Evolutionary conservation across 2,113 vertebrate species (phyloP).

Genomic region (Clupea harengus): DNA sequence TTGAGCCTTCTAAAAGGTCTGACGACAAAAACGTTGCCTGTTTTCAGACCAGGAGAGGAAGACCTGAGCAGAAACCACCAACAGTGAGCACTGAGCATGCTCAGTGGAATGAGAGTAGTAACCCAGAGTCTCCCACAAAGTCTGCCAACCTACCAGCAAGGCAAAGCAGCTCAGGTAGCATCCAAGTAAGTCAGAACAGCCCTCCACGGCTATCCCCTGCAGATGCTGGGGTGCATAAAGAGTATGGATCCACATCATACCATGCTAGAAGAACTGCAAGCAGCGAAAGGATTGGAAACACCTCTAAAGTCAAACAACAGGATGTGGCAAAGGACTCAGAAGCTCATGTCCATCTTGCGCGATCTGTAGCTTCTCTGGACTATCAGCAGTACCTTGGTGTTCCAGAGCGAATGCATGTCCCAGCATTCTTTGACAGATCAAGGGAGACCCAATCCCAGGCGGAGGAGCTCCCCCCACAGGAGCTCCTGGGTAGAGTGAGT

Average conservation of each 20-base stretch:
- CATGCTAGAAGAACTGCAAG: conserved; percentile 26
- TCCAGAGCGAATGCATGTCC: conserved; percentile 41
- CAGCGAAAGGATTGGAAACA: not conserved
- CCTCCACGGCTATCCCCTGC: not conserved
- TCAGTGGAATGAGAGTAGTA: not conserved
- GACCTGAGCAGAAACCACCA: not conserved
- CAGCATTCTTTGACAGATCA: conserved; percentile 33
- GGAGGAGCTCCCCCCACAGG: conserved; percentile 22
- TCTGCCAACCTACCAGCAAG: not conserved
- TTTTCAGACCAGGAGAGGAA: not conserved
- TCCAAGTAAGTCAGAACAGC: conserved; percentile 22
- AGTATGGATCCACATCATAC: conserved; percentile 41
- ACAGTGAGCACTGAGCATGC: not conserved
- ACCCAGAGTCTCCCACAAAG: not conserved
- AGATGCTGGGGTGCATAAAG: not conserved
- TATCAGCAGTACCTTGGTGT: conserved; percentile 35
- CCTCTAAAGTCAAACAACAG: conserved; percentile 22
- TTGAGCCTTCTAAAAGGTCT: not conserved
- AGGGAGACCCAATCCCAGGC: not conserved
- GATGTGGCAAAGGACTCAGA: conserved; percentile 29
- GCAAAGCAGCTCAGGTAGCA: conserved; percentile 5
- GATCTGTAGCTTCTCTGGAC: conserved; percentile 52
- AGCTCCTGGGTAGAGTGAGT: conserved; percentile 13
- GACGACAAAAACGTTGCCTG: not conserved
- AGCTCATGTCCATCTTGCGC: conserved; percentile 39